Percentiles rank a stretch among this genome's conserved stretches.
phyloP scores from a whole-genome alignment of 1,140 invertebrate species.

The Drosophila funebris region DNA sequence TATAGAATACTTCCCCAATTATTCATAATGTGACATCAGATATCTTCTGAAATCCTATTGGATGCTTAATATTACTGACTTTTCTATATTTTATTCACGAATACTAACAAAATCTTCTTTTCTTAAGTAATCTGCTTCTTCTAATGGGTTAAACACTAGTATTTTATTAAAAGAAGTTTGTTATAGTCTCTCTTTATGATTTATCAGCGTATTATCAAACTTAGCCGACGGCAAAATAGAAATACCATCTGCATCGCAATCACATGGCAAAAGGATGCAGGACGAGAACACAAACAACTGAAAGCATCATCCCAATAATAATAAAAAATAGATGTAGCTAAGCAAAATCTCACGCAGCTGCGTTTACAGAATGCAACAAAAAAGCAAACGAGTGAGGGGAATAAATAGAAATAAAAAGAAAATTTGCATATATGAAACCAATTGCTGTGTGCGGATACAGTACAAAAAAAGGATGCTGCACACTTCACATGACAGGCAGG shows the following conservation, averaged over 20 bases:
- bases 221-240: constrained; percentile 6
- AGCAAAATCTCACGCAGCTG: constrained; percentile 54
- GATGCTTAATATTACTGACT: too few relatives aligned
- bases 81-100: too few relatives aligned
- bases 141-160: too few relatives aligned
- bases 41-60: too few relatives aligned
- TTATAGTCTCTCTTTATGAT: neutral
- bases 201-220: neutral
- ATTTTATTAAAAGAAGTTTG: neutral
- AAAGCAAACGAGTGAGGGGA: constrained; percentile 32
- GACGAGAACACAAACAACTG: constrained; percentile 1
- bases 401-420: constrained; percentile 23
- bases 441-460: constrained; percentile 34
- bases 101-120: too few relatives aligned
- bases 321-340: constrained; percentile 32
- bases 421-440: constrained; percentile 77
- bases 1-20: too few relatives aligned
- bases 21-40: too few relatives aligned
- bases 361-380: constrained; percentile 38
- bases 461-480: constrained; percentile 49
- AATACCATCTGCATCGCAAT: constrained; percentile 17
- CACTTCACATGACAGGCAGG: constrained; percentile 56
- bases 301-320: constrained; percentile 43
- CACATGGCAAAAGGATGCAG: neutral
- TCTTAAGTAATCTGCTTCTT: too few relatives aligned